Evolutionary conservation across 2,113 vertebrate species (phyloP), one percentile per base, ranked within the genome.

Genomic region (Dunckerocampus dactyliophorus): DNA sequence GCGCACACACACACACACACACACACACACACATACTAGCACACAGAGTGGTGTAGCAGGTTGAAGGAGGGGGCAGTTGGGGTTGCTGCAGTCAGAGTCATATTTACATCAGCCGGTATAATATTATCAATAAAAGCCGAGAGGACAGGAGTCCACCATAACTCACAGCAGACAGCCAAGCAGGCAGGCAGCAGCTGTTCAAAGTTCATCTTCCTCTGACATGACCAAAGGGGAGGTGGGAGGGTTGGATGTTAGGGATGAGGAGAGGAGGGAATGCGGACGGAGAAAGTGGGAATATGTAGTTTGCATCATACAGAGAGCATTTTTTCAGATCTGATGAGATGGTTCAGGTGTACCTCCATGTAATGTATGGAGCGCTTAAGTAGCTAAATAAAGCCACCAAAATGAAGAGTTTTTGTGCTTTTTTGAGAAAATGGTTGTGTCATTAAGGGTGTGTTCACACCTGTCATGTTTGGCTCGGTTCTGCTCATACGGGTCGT

Each of bases 121-220:
- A 86, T 86, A 83, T 86, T 86, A 87, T 87, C 80, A 86, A 88
- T 90, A 86, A 89, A 88, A 87, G 85, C 68, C 75, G 75, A 80
- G 60, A 68, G 75, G 63, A 71, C 74, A 77, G 75, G 84, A 72
- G 80, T 70, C 72, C 34, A 12, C 63, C 64, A 71, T 87, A 85
- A 87, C 68, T 87, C 79, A 85, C 19, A 9, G 22, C 63, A 81
- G 74, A 75, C 85, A 76, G 79, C 69, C 73, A 72, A 68, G 75
- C 17, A 37, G 52, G 51, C 52, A 37, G 52, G 51, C 52, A 89
- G 87, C 87, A 89, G 87, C 87, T 89, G 84, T 71, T 88, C 55
- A 37, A 60, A 71, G 75, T 75, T 79, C 84, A 69, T 75, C 68
- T 69, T 71, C 66, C 70, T 71, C 67, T 62, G 62, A 77, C 53